Evolutionary conservation across 2,797 vertebrate genomes (phyloP).

Genomic region (Siniperca obscura): DNA sequence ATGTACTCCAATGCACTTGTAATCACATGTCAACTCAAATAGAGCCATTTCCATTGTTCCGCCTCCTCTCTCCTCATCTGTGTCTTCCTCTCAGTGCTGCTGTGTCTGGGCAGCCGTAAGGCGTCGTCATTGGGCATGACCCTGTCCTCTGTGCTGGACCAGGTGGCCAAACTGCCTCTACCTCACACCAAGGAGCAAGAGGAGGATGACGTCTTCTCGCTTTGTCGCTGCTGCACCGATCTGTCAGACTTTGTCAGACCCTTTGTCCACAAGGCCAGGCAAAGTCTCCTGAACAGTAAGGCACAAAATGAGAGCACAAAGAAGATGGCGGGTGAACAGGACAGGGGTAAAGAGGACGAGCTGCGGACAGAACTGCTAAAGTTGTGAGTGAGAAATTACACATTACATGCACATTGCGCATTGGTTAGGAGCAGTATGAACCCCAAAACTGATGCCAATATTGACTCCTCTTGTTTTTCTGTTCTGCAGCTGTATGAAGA

Average conservation of each 20-base stretch:
- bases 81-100: constrained; percentile 84
- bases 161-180: constrained; percentile 90
- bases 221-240: constrained; percentile 90
- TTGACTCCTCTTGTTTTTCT: constrained; percentile 18
- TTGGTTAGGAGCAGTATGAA: no score
- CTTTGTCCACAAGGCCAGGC: constrained; percentile 89
- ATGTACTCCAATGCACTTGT: not conserved
- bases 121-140: constrained; percentile 93
- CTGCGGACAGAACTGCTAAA: constrained; percentile 92
- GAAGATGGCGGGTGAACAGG: constrained; percentile 28
- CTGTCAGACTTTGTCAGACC: constrained; percentile 88
- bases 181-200: constrained; percentile 92
- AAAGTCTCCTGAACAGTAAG: constrained; percentile 64
- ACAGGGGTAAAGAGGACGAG: constrained; percentile 78
- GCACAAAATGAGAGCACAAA: constrained; percentile 43
- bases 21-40: not conserved
- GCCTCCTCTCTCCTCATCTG: not conserved
- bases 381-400: constrained; percentile 87
- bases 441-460: not conserved
- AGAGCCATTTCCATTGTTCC: not conserved
- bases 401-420: not conserved
- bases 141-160: constrained; percentile 91
- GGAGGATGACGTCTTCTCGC: constrained; percentile 87
- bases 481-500: constrained; percentile 91
- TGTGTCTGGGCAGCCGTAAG: constrained; percentile 89